Evolutionary conservation across 2,888 invertebrate genomes (phyloP).

Genomic region (Nebria salina): DNA sequence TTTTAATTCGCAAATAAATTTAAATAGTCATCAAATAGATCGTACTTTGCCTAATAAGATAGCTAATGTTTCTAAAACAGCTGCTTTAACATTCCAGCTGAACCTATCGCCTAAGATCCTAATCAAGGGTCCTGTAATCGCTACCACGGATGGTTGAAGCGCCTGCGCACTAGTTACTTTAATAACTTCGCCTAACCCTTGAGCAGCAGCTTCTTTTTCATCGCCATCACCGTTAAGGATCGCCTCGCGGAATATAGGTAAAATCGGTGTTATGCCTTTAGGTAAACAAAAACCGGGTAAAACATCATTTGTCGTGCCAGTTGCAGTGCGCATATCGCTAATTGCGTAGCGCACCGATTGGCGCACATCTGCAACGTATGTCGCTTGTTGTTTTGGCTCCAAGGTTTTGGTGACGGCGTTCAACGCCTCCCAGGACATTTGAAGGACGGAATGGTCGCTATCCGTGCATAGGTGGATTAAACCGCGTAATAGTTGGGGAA

Average conservation of each 20-base stretch:
- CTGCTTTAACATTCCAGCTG: slow-evolving; percentile 92
- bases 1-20: background rate
- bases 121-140: slow-evolving; percentile 97
- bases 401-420: slow-evolving; percentile 88
- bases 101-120: slow-evolving; percentile 96
- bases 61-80: slow-evolving; percentile 93
- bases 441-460: slow-evolving; percentile 80
- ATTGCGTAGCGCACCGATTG: slow-evolving; percentile 93
- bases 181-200: slow-evolving; percentile 85
- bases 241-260: slow-evolving; percentile 96
- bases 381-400: slow-evolving; percentile 84
- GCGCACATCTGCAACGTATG: slow-evolving; percentile 88
- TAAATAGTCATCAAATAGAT: background rate
- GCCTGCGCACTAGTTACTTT: slow-evolving; percentile 85
- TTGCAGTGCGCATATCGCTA: slow-evolving; percentile 79
- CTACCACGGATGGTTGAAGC: slow-evolving; percentile 93
- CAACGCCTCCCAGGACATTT: slow-evolving; percentile 92
- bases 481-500: slow-evolving; percentile 88
- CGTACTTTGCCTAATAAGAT: slow-evolving; percentile 87
- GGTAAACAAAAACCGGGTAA: slow-evolving; percentile 94
- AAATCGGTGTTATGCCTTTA: slow-evolving; percentile 89
- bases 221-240: slow-evolving; percentile 95
- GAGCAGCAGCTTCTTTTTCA: slow-evolving; percentile 94
- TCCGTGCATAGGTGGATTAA: slow-evolving; percentile 87
- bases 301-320: slow-evolving; percentile 64